Evolutionary conservation across 2,113 vertebrate species (phyloP).

Genomic region (Poeciliopsis occidentalis): DNA sequence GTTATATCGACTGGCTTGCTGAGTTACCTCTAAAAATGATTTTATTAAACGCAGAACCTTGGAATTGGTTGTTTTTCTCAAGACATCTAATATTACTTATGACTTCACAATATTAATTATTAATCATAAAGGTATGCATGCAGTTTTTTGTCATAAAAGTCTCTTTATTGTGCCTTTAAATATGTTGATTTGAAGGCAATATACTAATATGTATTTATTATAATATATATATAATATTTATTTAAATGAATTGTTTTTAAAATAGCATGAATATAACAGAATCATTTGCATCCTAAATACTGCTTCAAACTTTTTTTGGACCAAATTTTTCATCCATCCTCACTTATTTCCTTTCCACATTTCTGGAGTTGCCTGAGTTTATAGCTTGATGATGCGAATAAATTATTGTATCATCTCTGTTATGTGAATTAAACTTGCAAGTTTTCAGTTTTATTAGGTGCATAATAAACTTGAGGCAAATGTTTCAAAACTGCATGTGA

Average conservation of each 20-base stretch:
- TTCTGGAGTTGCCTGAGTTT: neutral
- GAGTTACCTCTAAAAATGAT: conserved; percentile 38
- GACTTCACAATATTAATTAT: neutral
- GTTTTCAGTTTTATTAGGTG: neutral
- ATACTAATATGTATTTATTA: too few relatives aligned
- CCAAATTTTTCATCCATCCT: neutral
- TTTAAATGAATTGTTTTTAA: neutral
- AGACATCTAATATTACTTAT: neutral
- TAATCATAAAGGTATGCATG: neutral
- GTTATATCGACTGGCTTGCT: conserved; percentile 46
- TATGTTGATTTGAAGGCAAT: neutral
- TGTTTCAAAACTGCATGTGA: neutral
- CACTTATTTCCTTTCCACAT: neutral
- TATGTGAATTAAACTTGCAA: neutral
- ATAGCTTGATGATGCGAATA: neutral
- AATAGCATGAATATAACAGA: neutral
- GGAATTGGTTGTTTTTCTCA: neutral
- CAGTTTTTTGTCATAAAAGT: neutral
- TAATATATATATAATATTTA: too few relatives aligned
- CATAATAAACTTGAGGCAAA: neutral
- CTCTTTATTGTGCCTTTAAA: neutral
- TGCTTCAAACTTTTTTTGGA: neutral
- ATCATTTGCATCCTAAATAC: neutral
- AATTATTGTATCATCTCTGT: neutral
- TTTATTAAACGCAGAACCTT: conserved; percentile 33